Percentiles rank a stretch among this genome's conserved stretches.
These are phyloP conservation scores for Hypercompe scribonia DNA, from an alignment of 2,888 invertebrate genomes.

Conservation along the genomic window DNA sequence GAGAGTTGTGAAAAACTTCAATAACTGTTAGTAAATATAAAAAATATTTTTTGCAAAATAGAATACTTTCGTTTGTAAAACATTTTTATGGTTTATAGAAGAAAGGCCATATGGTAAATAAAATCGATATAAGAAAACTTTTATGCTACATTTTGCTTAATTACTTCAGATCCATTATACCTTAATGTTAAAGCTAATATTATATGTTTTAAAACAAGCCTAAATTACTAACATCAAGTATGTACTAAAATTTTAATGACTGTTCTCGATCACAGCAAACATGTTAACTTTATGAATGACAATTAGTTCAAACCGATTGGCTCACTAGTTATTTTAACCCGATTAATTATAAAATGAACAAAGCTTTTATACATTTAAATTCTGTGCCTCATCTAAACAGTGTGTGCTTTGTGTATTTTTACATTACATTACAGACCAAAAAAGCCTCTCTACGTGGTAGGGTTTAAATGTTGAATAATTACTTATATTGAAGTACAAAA, in stretches of 20 bases:
- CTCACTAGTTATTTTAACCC: conserved; percentile 29
- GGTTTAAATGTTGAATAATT: neutral
- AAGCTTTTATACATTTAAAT: conserved; percentile 41
- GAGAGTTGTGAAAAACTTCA: neutral
- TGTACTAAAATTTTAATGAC: neutral
- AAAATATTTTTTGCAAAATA: no score
- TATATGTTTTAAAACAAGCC: no score
- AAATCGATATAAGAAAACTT: no score
- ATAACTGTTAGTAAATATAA: neutral
- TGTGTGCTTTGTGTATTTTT: conserved; percentile 46
- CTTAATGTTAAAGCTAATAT: no score
- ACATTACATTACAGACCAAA: conserved; percentile 34
- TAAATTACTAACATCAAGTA: neutral
- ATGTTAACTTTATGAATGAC: conserved; percentile 25
- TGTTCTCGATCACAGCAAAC: neutral
- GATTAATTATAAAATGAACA: conserved; percentile 34
- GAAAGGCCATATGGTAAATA: no score
- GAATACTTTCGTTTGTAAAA: no score
- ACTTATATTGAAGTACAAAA: no score
- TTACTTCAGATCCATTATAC: neutral
- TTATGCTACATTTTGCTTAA: no score
- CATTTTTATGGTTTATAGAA: no score
- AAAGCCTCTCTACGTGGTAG: conserved; percentile 34
- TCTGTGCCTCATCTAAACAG: conserved; percentile 40
- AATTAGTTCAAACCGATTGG: conserved; percentile 21